Percentiles rank a stretch among this genome's conserved stretches.
Conservation (phyloP, 2,888 invertebrate genomes). For the Proisotoma minuta region DNA sequence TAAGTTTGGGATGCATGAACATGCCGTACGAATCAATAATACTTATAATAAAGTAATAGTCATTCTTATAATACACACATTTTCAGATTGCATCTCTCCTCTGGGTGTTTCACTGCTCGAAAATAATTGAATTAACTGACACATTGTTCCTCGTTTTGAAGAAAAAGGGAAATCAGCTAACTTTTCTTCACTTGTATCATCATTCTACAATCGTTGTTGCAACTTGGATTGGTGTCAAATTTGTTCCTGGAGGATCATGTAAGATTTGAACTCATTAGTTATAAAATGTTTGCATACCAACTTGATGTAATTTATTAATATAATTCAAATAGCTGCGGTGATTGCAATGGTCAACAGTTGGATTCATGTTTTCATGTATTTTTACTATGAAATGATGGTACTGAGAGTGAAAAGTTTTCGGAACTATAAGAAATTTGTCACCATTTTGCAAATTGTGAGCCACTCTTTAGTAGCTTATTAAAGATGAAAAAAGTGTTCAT, state of each 20-base stretch:
- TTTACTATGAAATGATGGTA: slow-evolving; percentile 44
- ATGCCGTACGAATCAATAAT: slow-evolving; percentile 23
- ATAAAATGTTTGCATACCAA: not conserved
- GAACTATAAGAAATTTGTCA: slow-evolving; percentile 45
- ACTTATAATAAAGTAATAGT: not conserved
- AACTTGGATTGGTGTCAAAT: slow-evolving; percentile 46
- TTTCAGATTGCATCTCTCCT: slow-evolving; percentile 38
- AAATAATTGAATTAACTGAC: slow-evolving; percentile 44
- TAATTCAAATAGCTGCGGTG: slow-evolving; percentile 35
- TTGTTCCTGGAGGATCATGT: slow-evolving; percentile 47
- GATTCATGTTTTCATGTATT: slow-evolving; percentile 48
- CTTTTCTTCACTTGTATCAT: slow-evolving; percentile 47
- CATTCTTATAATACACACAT: not conserved
- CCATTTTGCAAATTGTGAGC: slow-evolving; percentile 46
- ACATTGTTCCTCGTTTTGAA: slow-evolving; percentile 44
- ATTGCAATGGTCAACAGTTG: slow-evolving; percentile 47
- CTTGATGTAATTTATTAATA: not conserved
- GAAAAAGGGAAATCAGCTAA: slow-evolving; percentile 41
- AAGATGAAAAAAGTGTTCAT: too few species aligned
- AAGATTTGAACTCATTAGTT: slow-evolving; percentile 11
- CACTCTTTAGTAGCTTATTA: too few species aligned
- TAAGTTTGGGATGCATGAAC: slow-evolving; percentile 21
- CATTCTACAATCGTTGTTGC: slow-evolving; percentile 46
- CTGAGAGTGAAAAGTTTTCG: slow-evolving; percentile 32
- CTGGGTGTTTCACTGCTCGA: slow-evolving; percentile 44